Evolutionary conservation across 2,888 invertebrate species (phyloP).

Genomic region (Trilocha varians): DNA sequence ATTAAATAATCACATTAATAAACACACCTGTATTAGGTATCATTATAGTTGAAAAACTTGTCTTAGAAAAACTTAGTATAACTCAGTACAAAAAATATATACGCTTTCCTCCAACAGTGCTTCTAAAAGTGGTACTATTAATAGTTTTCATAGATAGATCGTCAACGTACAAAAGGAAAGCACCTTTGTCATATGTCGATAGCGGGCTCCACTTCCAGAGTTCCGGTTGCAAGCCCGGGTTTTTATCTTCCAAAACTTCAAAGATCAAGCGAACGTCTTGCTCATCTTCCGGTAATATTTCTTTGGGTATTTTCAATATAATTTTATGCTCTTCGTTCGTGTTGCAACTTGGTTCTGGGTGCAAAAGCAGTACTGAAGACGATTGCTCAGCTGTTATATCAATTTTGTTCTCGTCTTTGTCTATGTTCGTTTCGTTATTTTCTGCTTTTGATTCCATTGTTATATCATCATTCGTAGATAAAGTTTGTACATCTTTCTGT

Average conservation of each 20-base stretch:
- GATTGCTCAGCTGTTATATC: no score
- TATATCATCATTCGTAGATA: no score
- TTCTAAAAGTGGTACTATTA: conserved; percentile 38
- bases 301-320: conserved; percentile 39
- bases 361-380: no score
- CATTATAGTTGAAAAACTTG: background rate
- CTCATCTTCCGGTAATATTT: conserved; percentile 43
- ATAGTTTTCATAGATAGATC: conserved; percentile 42
- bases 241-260: conserved; percentile 53
- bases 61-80: background rate
- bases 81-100: conserved; percentile 42
- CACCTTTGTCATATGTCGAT: conserved; percentile 35
- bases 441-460: no score
- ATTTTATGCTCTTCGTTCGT: conserved; percentile 22
- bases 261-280: conserved; percentile 53
- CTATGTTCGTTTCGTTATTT: no score
- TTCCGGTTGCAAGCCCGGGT: conserved; percentile 53
- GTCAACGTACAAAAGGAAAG: conserved; percentile 42
- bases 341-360: no score
- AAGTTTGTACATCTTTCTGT: no score
- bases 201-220: conserved; percentile 43
- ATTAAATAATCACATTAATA: no score
- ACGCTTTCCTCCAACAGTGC: conserved; percentile 42
- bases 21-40: no score
- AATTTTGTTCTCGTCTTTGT: no score